These are phyloP conservation scores for Platalea minor DNA, from an alignment of 2,797 vertebrate species.

Conservation along the genomic window DNA sequence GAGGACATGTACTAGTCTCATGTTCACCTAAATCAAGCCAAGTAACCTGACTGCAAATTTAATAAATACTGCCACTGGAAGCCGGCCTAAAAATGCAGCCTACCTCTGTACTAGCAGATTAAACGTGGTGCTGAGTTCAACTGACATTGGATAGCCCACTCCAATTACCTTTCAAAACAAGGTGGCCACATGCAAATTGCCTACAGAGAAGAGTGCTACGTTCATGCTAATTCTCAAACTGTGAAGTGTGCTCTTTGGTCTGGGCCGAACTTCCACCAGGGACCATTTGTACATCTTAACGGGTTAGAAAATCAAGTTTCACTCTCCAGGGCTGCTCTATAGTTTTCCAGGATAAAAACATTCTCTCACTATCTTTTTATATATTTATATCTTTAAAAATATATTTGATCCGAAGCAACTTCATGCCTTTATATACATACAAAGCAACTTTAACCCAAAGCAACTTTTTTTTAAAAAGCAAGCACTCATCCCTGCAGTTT, in stretches of 20 bases:
- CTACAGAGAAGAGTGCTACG: rapidly evolving
- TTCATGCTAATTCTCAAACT: not conserved
- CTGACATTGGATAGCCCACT: not conserved
- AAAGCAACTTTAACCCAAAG: not conserved
- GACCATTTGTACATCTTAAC: not conserved
- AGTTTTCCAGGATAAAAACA: not conserved
- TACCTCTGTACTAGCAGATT: not conserved
- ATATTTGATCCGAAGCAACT: not conserved
- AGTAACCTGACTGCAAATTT: too few species aligned
- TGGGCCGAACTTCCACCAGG: not conserved
- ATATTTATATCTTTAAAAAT: not conserved
- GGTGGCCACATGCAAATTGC: not conserved
- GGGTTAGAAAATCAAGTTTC: not conserved
- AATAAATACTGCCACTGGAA: not conserved
- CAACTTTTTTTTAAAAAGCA: not conserved
- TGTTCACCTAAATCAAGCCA: rapidly evolving
- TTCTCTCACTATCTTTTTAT: not conserved
- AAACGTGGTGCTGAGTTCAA: not conserved
- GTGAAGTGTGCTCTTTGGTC: not conserved
- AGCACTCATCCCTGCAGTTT: not conserved
- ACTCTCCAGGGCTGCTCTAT: not conserved
- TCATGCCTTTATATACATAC: not conserved
- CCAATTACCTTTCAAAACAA: not conserved
- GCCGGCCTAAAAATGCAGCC: not conserved
- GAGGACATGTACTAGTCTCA: rapidly evolving